These are phyloP conservation scores for Holcopasites calliopsidis DNA, from an alignment of 1,140 invertebrate species.

Conservation along the genomic window DNA sequence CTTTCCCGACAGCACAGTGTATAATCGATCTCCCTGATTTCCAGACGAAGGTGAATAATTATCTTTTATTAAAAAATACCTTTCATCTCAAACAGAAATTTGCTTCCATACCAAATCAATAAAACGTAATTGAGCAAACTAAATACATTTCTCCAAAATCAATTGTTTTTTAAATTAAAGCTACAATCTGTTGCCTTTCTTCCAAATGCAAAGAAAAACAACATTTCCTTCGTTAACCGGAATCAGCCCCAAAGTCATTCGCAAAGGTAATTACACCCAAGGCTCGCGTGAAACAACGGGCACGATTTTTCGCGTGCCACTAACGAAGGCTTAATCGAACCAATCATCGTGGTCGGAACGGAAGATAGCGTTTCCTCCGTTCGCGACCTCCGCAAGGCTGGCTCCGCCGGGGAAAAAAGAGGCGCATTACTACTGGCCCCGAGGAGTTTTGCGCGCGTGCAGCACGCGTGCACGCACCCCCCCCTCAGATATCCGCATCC, in stretches of 20 bases:
- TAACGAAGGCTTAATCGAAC: constrained; percentile 8
- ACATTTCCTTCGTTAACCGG: neutral
- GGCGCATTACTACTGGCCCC: neutral
- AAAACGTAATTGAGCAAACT: too few species aligned
- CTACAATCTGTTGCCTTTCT: too few species aligned
- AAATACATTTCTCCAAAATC: too few species aligned
- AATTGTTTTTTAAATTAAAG: too few species aligned
- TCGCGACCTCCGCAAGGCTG: constrained; percentile 55
- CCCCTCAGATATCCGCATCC: constrained; percentile 49
- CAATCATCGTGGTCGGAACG: neutral
- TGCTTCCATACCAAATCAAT: too few species aligned
- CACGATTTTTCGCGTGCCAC: neutral
- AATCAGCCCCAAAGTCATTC: neutral
- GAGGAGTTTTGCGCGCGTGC: constrained; percentile 21
- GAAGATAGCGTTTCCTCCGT: constrained; percentile 54
- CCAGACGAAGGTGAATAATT: neutral
- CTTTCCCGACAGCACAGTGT: neutral
- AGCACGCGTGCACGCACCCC: constrained; percentile 33
- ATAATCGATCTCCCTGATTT: neutral
- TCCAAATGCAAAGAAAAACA: neutral
- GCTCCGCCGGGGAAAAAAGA: constrained; percentile 6
- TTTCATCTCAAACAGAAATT: too few species aligned
- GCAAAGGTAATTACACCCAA: neutral
- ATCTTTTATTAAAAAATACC: neutral
- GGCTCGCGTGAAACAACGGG: neutral